Percentiles rank a stretch among this genome's conserved stretches.
Conservation (phyloP, 1,140 invertebrate genomes). For the Drosophila bocqueti region DNA sequence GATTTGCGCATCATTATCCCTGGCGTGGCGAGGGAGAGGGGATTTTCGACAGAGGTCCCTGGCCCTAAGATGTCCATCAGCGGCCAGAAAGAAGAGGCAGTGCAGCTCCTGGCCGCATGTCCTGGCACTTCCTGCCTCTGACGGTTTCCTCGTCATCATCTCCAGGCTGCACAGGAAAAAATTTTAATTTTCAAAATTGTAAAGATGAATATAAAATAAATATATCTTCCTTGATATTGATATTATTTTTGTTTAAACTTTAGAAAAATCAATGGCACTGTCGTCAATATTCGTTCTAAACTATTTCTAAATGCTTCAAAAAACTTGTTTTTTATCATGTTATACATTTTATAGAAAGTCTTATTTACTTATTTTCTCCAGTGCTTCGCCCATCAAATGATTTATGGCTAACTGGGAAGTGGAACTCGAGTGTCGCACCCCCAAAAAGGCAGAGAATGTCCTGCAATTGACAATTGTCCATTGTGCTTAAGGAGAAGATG, state of each 20-base stretch:
- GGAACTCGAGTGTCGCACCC: conserved; percentile 54
- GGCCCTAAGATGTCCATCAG: conserved; percentile 75
- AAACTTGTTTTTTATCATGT: neutral
- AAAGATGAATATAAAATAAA: neutral
- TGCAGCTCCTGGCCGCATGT: conserved; percentile 56
- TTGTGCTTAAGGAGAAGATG: conserved; percentile 14
- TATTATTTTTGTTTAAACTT: neutral
- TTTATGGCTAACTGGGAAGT: conserved; percentile 61
- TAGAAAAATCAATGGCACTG: too few relatives aligned
- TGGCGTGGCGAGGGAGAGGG: conserved; percentile 10
- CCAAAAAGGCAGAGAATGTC: conserved; percentile 46
- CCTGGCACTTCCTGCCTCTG: conserved; percentile 67
- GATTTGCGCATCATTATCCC: conserved; percentile 82
- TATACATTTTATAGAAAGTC: neutral
- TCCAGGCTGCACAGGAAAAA: conserved; percentile 7
- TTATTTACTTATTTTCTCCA: neutral
- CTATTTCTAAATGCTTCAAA: neutral
- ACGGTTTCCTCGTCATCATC: conserved; percentile 69
- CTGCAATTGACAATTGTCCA: conserved; percentile 80
- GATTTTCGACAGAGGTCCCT: conserved; percentile 37
- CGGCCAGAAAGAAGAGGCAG: conserved; percentile 55
- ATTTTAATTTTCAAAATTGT: neutral
- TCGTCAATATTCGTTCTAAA: neutral
- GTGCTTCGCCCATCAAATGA: conserved; percentile 52
- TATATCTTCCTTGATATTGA: neutral